Evolutionary conservation across 2,113 vertebrate species (phyloP), one percentile per base, ranked within the genome.

Genomic region (Coracopsis vasa): DNA sequence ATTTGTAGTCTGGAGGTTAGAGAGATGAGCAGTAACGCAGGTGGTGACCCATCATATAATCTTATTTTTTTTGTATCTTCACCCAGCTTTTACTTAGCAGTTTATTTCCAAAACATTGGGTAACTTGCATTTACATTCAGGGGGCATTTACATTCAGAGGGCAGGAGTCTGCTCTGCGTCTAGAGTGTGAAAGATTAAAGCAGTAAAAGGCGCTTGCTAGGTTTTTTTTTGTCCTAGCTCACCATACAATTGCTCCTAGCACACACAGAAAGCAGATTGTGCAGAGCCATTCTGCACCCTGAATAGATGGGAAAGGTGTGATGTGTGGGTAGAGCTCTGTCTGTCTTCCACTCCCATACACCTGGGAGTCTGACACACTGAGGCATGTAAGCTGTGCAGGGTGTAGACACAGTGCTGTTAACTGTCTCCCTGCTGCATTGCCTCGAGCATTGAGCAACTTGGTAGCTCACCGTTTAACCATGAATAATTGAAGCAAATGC

Each of bases 251-350:
- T 54, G 39, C 89, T 91, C 14, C 70, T 60, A 54, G 58, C 86
- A 44, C 14, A 0, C 60, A 4, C 42, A 61, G 84, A 74, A 89
- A 74, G 73, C 78, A 79, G 74, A 56, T 65, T 62, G 79, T 93
- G 58, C 53, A 45, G 92, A 75, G 90, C 69, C 73, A 27, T 19
- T 89, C 37, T 87, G 78, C 74, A 51, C 42, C 54, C 45, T 80
- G 90, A 45, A 31, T 78, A 94, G 92, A 80, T 86, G 80, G 93
- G 64, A 58, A 74, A 61, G 61, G 89, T 92, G 95, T 33, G 77
- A 60, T 86, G 80, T 18, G 92, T 93, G 82, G 90, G 90, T 93
- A 71, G 88, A 88, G 75, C 72, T 92, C 70, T 83, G 92, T 93
- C 86, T 93, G 0, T 54, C 90, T 95, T 84, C 82, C 88, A 15